Conservation (phyloP, 2,888 invertebrate genomes). For the Oscheius sp. region DNA sequence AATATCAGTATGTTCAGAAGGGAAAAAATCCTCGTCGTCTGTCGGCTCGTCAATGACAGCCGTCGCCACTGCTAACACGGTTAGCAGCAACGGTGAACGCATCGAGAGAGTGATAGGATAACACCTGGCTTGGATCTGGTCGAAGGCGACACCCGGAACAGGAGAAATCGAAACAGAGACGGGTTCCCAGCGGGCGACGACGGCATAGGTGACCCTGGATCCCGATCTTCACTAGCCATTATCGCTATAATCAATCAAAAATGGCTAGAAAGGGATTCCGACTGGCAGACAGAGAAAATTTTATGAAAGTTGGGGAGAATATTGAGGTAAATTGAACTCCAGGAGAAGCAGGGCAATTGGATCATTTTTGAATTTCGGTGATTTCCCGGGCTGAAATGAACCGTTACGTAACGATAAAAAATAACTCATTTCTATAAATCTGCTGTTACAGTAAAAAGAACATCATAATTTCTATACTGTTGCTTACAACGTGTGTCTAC, state of each 20-base stretch:
- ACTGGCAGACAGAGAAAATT: too few species aligned
- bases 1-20: constrained; percentile 45
- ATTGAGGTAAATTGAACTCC: too few species aligned
- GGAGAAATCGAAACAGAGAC: not conserved
- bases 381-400: not conserved
- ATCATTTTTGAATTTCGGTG: too few species aligned
- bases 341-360: too few species aligned
- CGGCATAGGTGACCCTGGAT: too few species aligned
- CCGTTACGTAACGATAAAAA: not conserved
- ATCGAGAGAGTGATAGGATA: not conserved
- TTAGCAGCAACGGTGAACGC: constrained; percentile 25
- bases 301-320: too few species aligned
- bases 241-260: too few species aligned
- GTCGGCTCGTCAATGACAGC: not conserved
- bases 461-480: too few species aligned
- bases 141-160: not conserved
- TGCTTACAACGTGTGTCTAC: too few species aligned
- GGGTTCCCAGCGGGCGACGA: not conserved
- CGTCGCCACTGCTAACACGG: constrained; percentile 12
- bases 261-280: too few species aligned
- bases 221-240: too few species aligned
- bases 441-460: too few species aligned
- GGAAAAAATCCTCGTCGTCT: constrained; percentile 34
- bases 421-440: not conserved
- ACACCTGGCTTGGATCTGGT: not conserved